Conservation (phyloP, 2,113 vertebrate genomes). For the Solenodon paradoxus region DNA sequence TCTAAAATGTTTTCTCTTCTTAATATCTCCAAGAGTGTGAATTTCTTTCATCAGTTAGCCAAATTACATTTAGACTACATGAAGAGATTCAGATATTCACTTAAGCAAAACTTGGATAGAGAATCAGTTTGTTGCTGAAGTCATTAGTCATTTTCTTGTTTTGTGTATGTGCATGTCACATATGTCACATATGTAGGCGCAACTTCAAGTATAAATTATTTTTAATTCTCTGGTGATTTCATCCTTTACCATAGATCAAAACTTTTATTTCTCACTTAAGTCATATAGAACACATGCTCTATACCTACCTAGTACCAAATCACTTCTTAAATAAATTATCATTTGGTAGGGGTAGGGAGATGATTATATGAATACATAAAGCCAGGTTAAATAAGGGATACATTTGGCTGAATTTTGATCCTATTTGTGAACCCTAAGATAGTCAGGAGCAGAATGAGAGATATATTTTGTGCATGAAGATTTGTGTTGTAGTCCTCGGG, state of each 20-base stretch:
- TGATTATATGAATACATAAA: too few relatives aligned
- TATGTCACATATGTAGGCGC: neutral
- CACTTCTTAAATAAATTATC: too few relatives aligned
- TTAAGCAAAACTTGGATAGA: neutral
- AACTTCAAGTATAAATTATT: conserved; percentile 1
- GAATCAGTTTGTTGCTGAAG: neutral
- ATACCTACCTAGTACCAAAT: too few relatives aligned
- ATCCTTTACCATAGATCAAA: neutral
- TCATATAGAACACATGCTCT: neutral
- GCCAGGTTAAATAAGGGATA: too few relatives aligned
- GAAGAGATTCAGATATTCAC: neutral
- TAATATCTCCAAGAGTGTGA: too few relatives aligned
- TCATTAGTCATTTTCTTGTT: neutral
- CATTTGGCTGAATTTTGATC: too few relatives aligned
- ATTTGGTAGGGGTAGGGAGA: too few relatives aligned
- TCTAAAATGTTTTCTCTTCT: too few relatives aligned
- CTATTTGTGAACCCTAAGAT: too few relatives aligned
- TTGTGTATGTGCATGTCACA: neutral
- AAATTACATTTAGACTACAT: neutral
- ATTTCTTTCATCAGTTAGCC: neutral
- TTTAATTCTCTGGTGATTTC: neutral
- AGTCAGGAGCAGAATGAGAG: too few relatives aligned
- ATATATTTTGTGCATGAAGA: too few relatives aligned
- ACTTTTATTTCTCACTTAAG: neutral
- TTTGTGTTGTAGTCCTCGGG: too few relatives aligned